Evolutionary conservation across 2,888 invertebrate genomes (phyloP).

Genomic region (Maniola hyperantus): DNA sequence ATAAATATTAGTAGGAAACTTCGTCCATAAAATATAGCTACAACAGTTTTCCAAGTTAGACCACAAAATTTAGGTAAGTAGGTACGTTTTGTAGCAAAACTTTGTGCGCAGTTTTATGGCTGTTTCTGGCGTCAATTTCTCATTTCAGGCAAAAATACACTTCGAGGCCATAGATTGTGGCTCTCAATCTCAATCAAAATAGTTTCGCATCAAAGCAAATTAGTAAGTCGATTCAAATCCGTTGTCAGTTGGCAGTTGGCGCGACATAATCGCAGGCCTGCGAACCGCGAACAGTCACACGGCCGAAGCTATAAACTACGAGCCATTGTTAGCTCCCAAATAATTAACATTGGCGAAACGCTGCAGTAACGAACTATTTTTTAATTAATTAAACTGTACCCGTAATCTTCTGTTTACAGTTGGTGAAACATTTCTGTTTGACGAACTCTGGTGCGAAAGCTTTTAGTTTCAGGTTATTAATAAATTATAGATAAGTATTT

Average conservation of each 20-base stretch:
- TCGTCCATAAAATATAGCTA: no score
- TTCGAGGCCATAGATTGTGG: no score
- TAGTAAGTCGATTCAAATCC: background rate
- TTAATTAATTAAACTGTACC: conserved; percentile 11
- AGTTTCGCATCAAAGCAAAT: no score
- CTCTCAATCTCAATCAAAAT: no score
- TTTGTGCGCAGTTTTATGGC: no score
- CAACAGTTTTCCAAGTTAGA: no score
- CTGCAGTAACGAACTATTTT: conserved; percentile 6
- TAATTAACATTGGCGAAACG: conserved; percentile 16
- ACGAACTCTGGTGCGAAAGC: background rate
- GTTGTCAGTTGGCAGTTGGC: background rate
- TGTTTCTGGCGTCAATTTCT: no score
- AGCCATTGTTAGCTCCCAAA: conserved; percentile 12
- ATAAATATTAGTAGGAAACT: no score
- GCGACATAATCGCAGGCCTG: conserved; percentile 10
- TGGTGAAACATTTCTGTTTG: background rate
- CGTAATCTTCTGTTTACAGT: conserved; percentile 2
- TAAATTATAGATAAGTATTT: no score
- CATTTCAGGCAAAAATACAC: no score
- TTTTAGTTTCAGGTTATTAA: background rate
- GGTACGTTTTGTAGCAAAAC: no score
- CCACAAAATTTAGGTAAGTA: no score
- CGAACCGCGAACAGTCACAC: conserved; percentile 13
- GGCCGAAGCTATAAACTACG: background rate